Conservation (phyloP, 2,888 invertebrate species). For the Pachycephus smyrnensis region DNA sequence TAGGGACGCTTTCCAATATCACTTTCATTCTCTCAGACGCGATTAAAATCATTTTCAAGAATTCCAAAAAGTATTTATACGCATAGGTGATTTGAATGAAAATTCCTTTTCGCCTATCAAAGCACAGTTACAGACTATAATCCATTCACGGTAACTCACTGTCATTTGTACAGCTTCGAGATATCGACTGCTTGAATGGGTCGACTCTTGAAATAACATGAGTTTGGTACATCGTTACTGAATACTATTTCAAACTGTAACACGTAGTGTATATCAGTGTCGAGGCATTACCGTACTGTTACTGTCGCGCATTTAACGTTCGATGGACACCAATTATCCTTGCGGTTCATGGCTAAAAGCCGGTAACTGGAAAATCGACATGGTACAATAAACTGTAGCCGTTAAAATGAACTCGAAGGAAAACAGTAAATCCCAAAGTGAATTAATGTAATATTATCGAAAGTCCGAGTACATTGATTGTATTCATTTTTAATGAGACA, state of each 20-base stretch:
- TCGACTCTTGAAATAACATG: neutral
- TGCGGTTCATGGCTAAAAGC: neutral
- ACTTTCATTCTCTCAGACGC: no score
- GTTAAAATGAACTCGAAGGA: neutral
- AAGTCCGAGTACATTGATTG: neutral
- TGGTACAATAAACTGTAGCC: neutral
- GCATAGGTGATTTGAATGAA: neutral
- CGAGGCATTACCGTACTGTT: neutral
- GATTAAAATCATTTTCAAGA: no score
- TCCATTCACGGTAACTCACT: neutral
- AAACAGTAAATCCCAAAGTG: neutral
- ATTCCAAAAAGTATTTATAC: no score
- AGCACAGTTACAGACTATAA: neutral
- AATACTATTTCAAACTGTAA: neutral
- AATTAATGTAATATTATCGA: no score
- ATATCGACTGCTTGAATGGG: neutral
- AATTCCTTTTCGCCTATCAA: no score
- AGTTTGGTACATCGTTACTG: neutral
- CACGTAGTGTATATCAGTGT: neutral
- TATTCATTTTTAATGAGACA: neutral
- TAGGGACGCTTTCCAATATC: no score
- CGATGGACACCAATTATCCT: neutral
- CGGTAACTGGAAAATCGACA: neutral
- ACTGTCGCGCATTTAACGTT: neutral
- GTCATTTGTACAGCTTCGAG: neutral